A percentile compares a stretch with the other conserved stretches of the same genome.
Conservation (phyloP, 2,113 vertebrate species). For the Muntiacus reevesi region DNA sequence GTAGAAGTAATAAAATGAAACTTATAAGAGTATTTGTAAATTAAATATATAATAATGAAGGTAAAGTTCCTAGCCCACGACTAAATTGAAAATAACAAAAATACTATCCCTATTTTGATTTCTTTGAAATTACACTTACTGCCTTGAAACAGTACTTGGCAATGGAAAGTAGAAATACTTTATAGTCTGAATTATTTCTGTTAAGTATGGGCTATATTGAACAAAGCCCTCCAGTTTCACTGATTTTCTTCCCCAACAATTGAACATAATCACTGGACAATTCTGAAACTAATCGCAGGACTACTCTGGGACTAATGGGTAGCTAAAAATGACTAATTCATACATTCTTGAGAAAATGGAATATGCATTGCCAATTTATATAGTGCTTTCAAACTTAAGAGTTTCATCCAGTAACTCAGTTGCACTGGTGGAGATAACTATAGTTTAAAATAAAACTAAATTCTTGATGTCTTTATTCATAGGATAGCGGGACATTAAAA, state of each 20-base stretch:
- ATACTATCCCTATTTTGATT: not conserved
- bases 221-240: constrained; percentile 25
- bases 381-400: constrained; percentile 22
- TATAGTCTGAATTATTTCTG: not conserved
- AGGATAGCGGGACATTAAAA: constrained; percentile 26
- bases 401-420: not conserved
- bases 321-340: constrained; percentile 36
- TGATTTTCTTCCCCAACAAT: not conserved
- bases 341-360: constrained; percentile 29
- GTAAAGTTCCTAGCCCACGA: not conserved
- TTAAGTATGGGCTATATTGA: constrained; percentile 8
- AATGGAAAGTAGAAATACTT: not conserved
- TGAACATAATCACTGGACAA: constrained; percentile 36
- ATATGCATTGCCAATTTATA: not conserved
- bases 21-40: not conserved
- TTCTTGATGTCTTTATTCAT: not conserved
- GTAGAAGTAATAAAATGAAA: not conserved
- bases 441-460: constrained; percentile 38
- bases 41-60: not conserved
- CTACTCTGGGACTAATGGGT: not conserved
- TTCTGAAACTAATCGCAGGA: not conserved
- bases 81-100: not conserved
- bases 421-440: not conserved
- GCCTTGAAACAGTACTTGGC: not conserved
- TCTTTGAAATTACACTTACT: not conserved